phyloP scores from a whole-genome alignment of 2,797 vertebrate genomes.

The Tiaroga cobitis region DNA sequence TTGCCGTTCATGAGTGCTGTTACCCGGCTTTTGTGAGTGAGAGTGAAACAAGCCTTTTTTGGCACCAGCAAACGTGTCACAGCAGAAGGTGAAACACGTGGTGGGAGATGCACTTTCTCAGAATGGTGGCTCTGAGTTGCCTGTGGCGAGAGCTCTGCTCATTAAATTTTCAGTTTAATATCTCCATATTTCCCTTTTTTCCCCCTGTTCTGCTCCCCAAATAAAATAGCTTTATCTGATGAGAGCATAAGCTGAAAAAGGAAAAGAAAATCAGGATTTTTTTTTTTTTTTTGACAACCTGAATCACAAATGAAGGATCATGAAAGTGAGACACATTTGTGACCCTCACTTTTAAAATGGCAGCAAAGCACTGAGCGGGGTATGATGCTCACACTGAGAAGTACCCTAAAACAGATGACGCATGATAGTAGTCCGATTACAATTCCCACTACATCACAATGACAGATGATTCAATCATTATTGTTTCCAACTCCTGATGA shows the following conservation, averaged over 20 bases:
- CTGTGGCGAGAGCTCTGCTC: constrained; percentile 39
- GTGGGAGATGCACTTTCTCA: constrained; percentile 41
- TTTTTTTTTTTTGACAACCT: not conserved
- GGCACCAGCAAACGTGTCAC: constrained; percentile 31
- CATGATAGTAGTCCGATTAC: not conserved
- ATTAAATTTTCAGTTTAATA: constrained; percentile 54
- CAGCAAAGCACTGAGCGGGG: not conserved
- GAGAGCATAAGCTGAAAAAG: constrained; percentile 12
- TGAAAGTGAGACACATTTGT: not conserved
- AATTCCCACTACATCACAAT: constrained; percentile 3
- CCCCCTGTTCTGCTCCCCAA: not conserved
- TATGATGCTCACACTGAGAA: not conserved
- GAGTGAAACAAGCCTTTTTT: constrained; percentile 24
- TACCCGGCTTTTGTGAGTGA: constrained; percentile 8
- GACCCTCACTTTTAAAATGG: not conserved
- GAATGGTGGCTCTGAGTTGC: constrained; percentile 46
- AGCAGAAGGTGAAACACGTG: constrained; percentile 54
- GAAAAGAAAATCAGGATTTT: not conserved
- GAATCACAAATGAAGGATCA: not conserved
- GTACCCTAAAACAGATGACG: not conserved
- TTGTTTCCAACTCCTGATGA: constrained; percentile 7
- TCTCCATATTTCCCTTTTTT: constrained; percentile 25
- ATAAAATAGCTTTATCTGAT: constrained; percentile 33
- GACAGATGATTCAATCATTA: constrained; percentile 7
- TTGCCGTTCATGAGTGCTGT: not conserved